Evolutionary conservation across 2,113 vertebrate species (phyloP), one percentile per base, ranked within the genome.

Genomic region (Anguilla rostrata): DNA sequence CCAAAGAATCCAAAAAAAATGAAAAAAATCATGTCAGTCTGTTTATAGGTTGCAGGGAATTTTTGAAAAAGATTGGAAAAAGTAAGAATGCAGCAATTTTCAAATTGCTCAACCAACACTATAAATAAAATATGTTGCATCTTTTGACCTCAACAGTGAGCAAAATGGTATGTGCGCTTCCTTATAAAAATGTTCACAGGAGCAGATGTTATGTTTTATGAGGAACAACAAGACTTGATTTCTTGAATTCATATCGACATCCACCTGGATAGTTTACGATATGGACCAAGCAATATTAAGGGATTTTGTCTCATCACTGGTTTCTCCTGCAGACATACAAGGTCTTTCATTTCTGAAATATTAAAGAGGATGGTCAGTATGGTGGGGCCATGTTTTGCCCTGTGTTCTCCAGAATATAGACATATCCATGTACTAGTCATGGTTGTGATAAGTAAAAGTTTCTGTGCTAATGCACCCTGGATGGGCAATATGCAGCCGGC

Each of bases 341-440:
- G 80, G 80, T 46, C 80, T 43, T 34, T 81, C 80, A 46, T 81
- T 46, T 43, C 39, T 81, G 39, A 81, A 81, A 81, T 81, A 81
- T 81, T 81, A 81, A 81, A 81, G 40, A 81, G 26, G 41, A 16
- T 46, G 41, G 80, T 81, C 80, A 41, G 22, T 18, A 20, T 0
- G 18, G 79, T 26, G 63, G 79, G 79, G 39, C 39, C 39, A 41
- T 39, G 40, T 18, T 81, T 81, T 39, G 41, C 41, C 39, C 39
- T 81, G 12, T 71, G 26, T 71, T 71, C 11, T 22, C 39, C 41
- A 18, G 14, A 41, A 15, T 40, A 39, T 81, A 80, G 9, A 14
- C 34, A 34, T 34, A 34, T 81, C 79, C 39, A 5, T 14, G 46
- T 41, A 16, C 15, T 22, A 81, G 80, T 26, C 39, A 60, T 26